Evolutionary conservation across 2,888 invertebrate species (phyloP).

Genomic region (Spilarctia lutea): DNA sequence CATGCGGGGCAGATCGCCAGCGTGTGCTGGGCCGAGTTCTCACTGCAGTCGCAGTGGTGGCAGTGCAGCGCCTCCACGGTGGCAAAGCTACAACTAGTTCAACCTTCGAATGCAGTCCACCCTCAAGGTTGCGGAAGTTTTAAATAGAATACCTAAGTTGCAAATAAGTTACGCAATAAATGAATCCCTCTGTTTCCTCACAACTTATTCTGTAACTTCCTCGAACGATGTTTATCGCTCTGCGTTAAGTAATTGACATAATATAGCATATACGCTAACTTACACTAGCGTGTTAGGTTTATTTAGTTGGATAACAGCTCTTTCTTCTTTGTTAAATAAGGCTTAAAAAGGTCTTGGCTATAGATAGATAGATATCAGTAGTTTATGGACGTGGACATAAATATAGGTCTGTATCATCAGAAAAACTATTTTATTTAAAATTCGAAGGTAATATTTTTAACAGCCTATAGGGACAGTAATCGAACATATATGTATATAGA

Average conservation of each 20-base stretch:
- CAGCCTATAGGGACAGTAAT: too few relatives aligned
- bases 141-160: background rate
- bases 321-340: background rate
- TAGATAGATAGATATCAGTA: background rate
- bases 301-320: slow-evolving; percentile 5
- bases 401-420: background rate
- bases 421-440: background rate
- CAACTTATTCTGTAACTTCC: slow-evolving; percentile 48
- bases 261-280: slow-evolving; percentile 30
- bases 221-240: slow-evolving; percentile 48
- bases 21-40: too few relatives aligned
- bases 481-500: too few relatives aligned
- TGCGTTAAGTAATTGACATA: slow-evolving; percentile 36
- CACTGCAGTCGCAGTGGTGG: too few relatives aligned
- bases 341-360: background rate
- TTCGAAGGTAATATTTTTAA: too few relatives aligned
- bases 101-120: too few relatives aligned
- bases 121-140: too few relatives aligned
- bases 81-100: too few relatives aligned
- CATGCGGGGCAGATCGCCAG: too few relatives aligned
- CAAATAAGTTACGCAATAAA: slow-evolving; percentile 33
- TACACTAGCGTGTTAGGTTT: background rate
- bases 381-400: background rate
- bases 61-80: too few relatives aligned
- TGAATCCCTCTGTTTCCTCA: slow-evolving; percentile 39